Evolutionary conservation across 2,797 vertebrate genomes (phyloP).

Genomic region (Sarcophilus harrisii): DNA sequence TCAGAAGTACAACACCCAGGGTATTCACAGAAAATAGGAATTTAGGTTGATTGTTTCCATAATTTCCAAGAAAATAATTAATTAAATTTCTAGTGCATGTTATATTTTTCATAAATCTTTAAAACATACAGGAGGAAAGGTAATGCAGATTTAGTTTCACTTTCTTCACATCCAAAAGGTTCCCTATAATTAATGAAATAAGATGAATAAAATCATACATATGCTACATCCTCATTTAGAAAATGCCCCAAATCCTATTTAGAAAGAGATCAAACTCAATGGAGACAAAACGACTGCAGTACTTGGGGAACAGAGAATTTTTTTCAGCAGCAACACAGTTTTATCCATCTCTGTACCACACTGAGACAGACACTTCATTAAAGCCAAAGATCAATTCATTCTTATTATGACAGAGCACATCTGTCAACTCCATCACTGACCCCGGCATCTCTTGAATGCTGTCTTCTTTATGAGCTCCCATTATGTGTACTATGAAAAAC

Average conservation of each 20-base stretch:
- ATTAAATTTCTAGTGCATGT: not conserved
- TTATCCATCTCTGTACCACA: not conserved
- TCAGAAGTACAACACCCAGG: not conserved
- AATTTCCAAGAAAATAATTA: slow-evolving; percentile 29
- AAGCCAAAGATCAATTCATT: not conserved
- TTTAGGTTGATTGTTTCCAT: not conserved
- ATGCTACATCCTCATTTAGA: slow-evolving; percentile 32
- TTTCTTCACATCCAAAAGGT: not conserved
- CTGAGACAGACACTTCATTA: not conserved
- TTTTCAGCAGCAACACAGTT: not conserved
- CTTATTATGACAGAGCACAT: not conserved
- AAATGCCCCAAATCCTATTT: slow-evolving; percentile 17
- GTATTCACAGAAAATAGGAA: slow-evolving; percentile 1
- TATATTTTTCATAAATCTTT: not conserved
- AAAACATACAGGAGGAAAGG: slow-evolving; percentile 20
- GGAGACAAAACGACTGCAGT: not conserved
- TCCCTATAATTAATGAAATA: not conserved
- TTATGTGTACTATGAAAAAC: not conserved
- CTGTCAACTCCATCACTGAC: not conserved
- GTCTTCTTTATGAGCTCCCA: slow-evolving; percentile 1
- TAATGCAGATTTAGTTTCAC: not conserved
- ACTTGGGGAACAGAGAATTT: not conserved
- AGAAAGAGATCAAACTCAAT: not conserved
- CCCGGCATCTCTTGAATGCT: not conserved
- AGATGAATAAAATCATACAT: not conserved